Evolutionary conservation across 2,888 invertebrate genomes (phyloP).

Genomic region (Drosophila nr. medialis): DNA sequence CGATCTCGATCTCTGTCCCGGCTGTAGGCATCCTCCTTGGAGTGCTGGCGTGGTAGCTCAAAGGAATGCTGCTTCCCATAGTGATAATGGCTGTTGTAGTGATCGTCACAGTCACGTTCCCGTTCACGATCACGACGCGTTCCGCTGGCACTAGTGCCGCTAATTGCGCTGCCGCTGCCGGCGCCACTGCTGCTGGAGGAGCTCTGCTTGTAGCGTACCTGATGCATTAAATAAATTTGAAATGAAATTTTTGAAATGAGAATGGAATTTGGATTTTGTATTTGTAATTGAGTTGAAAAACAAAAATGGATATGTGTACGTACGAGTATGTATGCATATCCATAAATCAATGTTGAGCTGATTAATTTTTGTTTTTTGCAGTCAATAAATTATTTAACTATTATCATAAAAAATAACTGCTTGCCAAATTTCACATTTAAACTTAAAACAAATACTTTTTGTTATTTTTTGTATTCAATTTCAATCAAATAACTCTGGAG

Average conservation of each 20-base stretch:
- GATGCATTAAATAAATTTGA: not conserved
- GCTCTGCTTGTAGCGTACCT: conserved; percentile 75
- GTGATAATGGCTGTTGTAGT: conserved; percentile 65
- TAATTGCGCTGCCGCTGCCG: conserved; percentile 52
- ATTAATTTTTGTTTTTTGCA: not conserved
- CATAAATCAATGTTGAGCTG: not conserved
- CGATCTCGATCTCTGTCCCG: conserved; percentile 59
- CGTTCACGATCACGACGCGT: conserved; percentile 58
- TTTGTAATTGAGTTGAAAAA: not conserved
- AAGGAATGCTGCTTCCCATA: conserved; percentile 80
- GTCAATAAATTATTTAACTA: not conserved
- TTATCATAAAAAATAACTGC: not conserved
- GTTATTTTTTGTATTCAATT: not conserved
- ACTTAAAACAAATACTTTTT: not conserved
- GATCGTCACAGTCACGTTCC: conserved; percentile 64
- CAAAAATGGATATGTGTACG: not conserved
- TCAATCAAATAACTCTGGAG: not conserved
- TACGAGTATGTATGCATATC: too few species aligned
- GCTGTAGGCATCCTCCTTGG: conserved; percentile 83
- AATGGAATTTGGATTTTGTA: not conserved
- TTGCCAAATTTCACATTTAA: not conserved
- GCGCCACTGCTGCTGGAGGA: conserved; percentile 66
- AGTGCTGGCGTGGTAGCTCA: conserved; percentile 81
- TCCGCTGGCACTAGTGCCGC: conserved; percentile 48
- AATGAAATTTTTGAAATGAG: not conserved